Evolutionary conservation across 2,797 vertebrate genomes (phyloP), one percentile per base, ranked within the genome.

Genomic region (Micrastur ruficollis): DNA sequence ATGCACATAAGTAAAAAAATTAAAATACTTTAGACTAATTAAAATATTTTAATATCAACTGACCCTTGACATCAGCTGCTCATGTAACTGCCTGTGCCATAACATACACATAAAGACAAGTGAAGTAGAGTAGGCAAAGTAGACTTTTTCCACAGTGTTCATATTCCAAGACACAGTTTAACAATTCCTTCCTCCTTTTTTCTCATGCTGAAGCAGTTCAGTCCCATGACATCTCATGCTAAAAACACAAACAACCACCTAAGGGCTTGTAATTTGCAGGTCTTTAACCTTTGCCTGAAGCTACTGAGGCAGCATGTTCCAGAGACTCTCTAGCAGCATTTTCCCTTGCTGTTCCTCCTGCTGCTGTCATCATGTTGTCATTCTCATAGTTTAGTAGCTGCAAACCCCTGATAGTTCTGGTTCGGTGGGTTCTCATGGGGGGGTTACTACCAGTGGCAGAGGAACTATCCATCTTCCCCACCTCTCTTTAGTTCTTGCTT

Each of bases 351-450:
- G 11, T 47, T 82, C 38, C 38, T 36, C 13, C n/a, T 36, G 21
- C 22, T 85, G 20, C 32, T 86, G n/a, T 52, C 12, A 26, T 84
- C 1, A 0, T 40, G 4, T 12, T 63, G 40, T 21, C 19, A 18
- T 75, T 71, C 44, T 38, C 21, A 27, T 4, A 9, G 31, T 14
- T 29, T 80, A 50, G 56, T 14, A 44, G 9, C 27, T 93, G 70
- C 14, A 83, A 67, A 38, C 2, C 9, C 6, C 22, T 4, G 11
- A 32, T 26, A 74, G 34, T 53, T 6, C 14, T 66, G 6, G 27
- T 79, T 47, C 38, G 0, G 0, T 79, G n/a, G 32, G 17, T 26
- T 80, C 56, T 88, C 25, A 36, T 6, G 14, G 7, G 14, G 8
- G 13, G 7, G 4, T 3, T 71, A 4, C 47, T 71, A 49, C 9